Evolutionary conservation across 53 echinoderm and acorn worm species (phyloP), one percentile per base, ranked within the genome.

Genomic region (Echinometra lucunter): DNA sequence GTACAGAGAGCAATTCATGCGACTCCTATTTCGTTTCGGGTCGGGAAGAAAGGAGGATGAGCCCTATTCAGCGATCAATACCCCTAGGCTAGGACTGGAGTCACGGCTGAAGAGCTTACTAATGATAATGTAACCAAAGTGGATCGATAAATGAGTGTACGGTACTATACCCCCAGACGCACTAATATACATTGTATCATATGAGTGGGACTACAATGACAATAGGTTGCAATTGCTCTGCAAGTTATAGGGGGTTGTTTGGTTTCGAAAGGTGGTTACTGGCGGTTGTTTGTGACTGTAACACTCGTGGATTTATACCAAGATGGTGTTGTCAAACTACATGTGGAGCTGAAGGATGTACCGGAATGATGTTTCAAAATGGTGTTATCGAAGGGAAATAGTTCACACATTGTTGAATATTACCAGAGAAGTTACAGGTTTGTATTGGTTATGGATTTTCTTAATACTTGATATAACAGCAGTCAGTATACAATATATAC

Each of bases 31-130:
- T 78, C 42, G 78, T 78, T 78, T 23, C 78, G 78, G 42, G 78
- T 30, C 42, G 28, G 78, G 78, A 19, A 42, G 42, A 78, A 78
- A 78, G 42, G 40, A 78, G 42, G 78, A 78, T 42, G 35, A 30
- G 21, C 19, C 78, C 42, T 78, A 40, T 78, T 19, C 38, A 78
- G 40, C 78, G 38, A 78, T 78, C 78, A 78, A 78, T 78, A 78
- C 78, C 78, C 78, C 15, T 38, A 78, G 78, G 78, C 78, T 42
- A 78, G 78, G 42, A 28, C 56, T 55, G 88, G 55, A 88, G 88
- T 88, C 88, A 88, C 88, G 88, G 88, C 49, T 88, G 88, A 88
- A 88, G 88, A 57, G 63, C 35, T 58, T 60, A n/a, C 90, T 90
- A 90, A 90, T 90, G 90, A 90, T 90, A 90, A 57, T 57, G 49